These are phyloP conservation scores for Parotia lawesii DNA, from an alignment of 2,113 vertebrate species.

Conservation along the genomic window DNA sequence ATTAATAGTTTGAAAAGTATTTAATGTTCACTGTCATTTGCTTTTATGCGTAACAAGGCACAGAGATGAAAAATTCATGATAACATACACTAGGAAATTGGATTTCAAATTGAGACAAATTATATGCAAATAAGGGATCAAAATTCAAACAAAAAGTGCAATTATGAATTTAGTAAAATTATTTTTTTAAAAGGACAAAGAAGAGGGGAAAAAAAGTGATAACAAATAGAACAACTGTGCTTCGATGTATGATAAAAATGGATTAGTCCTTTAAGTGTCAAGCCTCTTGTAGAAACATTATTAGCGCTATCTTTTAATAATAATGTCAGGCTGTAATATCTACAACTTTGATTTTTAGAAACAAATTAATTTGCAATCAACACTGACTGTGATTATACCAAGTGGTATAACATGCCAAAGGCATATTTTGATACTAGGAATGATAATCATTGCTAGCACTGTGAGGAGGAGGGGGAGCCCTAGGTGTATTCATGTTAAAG, in stretches of 20 bases:
- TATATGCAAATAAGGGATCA: conserved; percentile 1
- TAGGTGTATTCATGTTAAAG: background rate
- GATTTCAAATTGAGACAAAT: conserved; percentile 13
- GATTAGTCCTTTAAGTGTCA: background rate
- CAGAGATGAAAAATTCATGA: background rate
- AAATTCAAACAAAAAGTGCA: background rate
- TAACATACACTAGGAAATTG: background rate
- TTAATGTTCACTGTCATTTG: background rate
- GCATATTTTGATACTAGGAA: background rate
- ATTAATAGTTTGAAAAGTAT: background rate
- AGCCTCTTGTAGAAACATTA: background rate
- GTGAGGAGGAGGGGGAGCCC: background rate
- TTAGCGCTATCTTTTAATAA: background rate
- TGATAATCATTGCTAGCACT: background rate
- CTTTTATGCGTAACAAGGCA: background rate
- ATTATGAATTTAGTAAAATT: background rate
- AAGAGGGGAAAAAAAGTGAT: rapidly evolving
- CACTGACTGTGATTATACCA: background rate
- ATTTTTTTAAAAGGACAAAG: background rate
- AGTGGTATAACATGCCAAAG: background rate
- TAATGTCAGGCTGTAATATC: background rate
- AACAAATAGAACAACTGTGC: background rate
- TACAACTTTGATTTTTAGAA: background rate
- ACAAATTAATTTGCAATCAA: background rate
- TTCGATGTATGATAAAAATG: background rate